Percentiles rank a stretch among this genome's conserved stretches.
These are phyloP conservation scores for Spea hammondii DNA, from an alignment of 2,797 vertebrate species.

Conservation along the genomic window DNA sequence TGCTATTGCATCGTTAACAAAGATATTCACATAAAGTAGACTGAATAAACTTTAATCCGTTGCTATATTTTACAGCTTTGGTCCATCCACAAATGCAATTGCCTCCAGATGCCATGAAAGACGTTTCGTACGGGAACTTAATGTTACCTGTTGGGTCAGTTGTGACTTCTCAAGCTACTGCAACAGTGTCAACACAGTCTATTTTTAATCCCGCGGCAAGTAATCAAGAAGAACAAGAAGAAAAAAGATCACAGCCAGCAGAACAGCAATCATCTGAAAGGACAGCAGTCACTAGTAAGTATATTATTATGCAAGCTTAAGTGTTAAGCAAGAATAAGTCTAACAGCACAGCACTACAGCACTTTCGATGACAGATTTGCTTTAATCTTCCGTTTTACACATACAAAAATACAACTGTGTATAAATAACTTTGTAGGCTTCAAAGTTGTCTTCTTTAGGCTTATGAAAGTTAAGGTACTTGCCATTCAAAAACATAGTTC, in stretches of 20 bases:
- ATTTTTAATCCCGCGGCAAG: conserved; percentile 81
- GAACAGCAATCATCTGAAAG: conserved; percentile 70
- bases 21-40: no score
- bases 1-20: no score
- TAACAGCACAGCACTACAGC: no score
- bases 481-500: no score
- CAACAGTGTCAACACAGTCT: conserved; percentile 75
- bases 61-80: conserved; percentile 69
- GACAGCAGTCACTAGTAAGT: conserved; percentile 67
- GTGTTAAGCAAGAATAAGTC: no score
- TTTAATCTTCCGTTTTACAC: no score
- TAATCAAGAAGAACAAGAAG: conserved; percentile 68
- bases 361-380: no score
- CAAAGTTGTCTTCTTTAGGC: no score
- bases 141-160: conserved; percentile 80
- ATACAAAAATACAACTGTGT: no score
- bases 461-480: no score
- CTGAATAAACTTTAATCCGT: not conserved
- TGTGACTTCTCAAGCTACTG: conserved; percentile 63
- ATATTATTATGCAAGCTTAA: not conserved
- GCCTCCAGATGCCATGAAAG: conserved; percentile 84
- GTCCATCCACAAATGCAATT: conserved; percentile 81
- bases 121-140: conserved; percentile 80
- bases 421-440: no score
- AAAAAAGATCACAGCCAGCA: conserved; percentile 68